Base-by-base conservation (phyloP, 2,797 vertebrate genomes). In the Falco rusticolus region DNA sequence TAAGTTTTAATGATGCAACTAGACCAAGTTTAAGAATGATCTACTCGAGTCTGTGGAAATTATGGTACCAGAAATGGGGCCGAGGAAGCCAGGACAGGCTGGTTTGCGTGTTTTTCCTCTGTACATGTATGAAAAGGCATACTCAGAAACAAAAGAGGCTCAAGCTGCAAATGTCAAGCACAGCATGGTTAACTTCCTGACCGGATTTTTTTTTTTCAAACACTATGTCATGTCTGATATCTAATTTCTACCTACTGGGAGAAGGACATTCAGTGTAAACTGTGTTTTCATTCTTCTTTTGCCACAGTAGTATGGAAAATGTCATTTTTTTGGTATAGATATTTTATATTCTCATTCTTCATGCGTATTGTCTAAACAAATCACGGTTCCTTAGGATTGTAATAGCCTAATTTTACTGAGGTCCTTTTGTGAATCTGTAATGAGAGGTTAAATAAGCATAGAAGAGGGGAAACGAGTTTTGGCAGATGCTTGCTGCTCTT, bases 151-250 rank as follows among this genome's bases (percentile, higher is more conserved):
- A 64, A 82, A 47, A 56, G 97, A 97, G 79, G 68, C 90, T 69
- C 10, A 26, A 93, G 88, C 89, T 91, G 93, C 96, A 96, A 71
- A 78, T 97, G 54, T 95, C 97, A 89, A 95, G 94, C 86, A 96
- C 61, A 95, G 97, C 97, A 96, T 97, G 77, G 94, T 98, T 97
- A 97, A 97, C 89, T 98, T 98, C 78, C 48, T 94, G 8, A 97
- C 95, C 64, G 75, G 64, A 51, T 94, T 96, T 75, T n/a, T 68
- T 77, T 41, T 41, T 41, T 41, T 6, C 41, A n/a, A 22, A 24
- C 0, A 9, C 25, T n/a, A 0, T 68, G 22, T 63, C 48, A 53
- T 31, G 19, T 87, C 57, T 59, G 75, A 50, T 85, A 68, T 20
- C 15, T 79, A 66, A 70, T 92, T 88, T 91, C 64, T 92, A 39